Conservation (phyloP, 1,140 invertebrate species). For the Tribolium castaneum region DNA sequence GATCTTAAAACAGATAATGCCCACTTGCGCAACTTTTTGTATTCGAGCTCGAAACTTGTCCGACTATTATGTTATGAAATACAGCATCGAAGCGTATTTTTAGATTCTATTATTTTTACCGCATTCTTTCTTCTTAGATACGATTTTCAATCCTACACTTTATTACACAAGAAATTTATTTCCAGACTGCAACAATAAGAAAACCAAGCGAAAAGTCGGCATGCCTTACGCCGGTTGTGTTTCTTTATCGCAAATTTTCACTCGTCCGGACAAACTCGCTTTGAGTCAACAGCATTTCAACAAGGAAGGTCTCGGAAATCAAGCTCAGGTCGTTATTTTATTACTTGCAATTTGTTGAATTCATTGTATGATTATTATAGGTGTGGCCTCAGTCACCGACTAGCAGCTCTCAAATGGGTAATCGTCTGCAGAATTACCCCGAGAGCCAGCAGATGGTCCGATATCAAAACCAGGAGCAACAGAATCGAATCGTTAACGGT, state of each 20-base stretch:
- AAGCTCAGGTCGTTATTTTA: constrained; percentile 49
- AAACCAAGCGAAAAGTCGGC: constrained; percentile 74
- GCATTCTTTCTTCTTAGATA: background rate
- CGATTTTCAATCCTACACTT: background rate
- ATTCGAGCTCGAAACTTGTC: constrained; percentile 2
- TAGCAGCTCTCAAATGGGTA: constrained; percentile 38
- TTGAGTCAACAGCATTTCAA: constrained; percentile 61
- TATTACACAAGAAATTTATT: background rate
- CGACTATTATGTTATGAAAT: background rate
- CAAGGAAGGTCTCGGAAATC: constrained; percentile 56
- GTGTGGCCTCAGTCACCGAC: constrained; percentile 48
- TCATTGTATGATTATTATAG: constrained; percentile 40
- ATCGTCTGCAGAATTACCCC: constrained; percentile 51
- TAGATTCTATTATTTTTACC: background rate
- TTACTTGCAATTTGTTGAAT: background rate
- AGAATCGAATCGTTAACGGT: constrained; percentile 47
- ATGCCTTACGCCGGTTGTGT: constrained; percentile 70
- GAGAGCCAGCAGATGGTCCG: constrained; percentile 57
- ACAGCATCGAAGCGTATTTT: background rate
- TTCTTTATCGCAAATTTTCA: constrained; percentile 75
- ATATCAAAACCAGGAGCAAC: constrained; percentile 56
- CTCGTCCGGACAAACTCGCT: constrained; percentile 70
- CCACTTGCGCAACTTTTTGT: constrained; percentile 15
- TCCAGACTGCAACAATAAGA: constrained; percentile 70
- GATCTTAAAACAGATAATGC: no score